Evolutionary conservation across 2,797 vertebrate genomes (phyloP).

Genomic region (Agapornis canus): DNA sequence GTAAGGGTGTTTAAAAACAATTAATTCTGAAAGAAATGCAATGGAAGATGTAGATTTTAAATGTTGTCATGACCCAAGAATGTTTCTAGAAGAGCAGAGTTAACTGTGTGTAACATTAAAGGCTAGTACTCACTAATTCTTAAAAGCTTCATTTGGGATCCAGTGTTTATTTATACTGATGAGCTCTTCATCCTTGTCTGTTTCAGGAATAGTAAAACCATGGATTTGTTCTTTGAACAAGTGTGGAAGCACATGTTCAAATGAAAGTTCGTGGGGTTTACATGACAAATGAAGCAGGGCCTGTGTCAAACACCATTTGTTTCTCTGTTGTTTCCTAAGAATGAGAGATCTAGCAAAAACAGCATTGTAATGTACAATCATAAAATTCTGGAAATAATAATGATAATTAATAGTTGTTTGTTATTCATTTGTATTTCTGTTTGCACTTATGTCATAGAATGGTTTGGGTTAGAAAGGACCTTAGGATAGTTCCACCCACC

Average conservation of each 20-base stretch:
- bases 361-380: not conserved
- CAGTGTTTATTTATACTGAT: not conserved
- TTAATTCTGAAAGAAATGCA: not conserved
- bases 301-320: not conserved
- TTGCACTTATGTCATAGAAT: not conserved
- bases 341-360: not conserved
- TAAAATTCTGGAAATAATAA: not conserved
- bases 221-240: not conserved
- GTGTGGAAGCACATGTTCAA: not conserved
- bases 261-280: not conserved
- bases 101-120: not conserved
- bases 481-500: not conserved
- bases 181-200: not conserved
- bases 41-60: not conserved
- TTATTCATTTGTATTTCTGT: not conserved
- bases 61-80: not conserved
- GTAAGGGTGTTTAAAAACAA: not conserved
- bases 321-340: not conserved
- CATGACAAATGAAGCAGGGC: not conserved
- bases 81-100: not conserved
- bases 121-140: not conserved
- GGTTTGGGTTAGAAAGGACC: not conserved
- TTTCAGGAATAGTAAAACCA: not conserved
- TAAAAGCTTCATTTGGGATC: not conserved
- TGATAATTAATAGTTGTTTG: not conserved